These are phyloP conservation scores for Drosophila prostipennis DNA, from an alignment of 2,888 invertebrate genomes.

Conservation along the genomic window DNA sequence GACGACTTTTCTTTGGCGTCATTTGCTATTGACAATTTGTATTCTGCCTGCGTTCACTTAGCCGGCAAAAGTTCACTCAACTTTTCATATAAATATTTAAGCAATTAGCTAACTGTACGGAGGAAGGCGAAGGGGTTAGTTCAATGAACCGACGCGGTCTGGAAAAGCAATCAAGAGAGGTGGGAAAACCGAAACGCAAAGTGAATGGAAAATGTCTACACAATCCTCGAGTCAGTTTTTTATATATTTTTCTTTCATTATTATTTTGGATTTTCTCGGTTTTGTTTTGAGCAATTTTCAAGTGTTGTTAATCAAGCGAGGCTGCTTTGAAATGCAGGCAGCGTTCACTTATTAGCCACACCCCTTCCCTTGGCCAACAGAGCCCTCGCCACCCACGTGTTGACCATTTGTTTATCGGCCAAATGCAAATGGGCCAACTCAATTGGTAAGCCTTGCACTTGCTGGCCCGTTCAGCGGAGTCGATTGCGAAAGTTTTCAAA, in stretches of 20 bases:
- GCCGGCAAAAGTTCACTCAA: conserved; percentile 60
- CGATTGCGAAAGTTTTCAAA: conserved; percentile 68
- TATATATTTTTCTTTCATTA: conserved; percentile 34
- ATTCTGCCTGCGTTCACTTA: conserved; percentile 52
- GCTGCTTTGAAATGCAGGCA: conserved; percentile 41
- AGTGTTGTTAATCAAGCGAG: conserved; percentile 63
- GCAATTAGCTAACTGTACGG: conserved; percentile 64
- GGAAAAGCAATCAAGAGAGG: conserved; percentile 56
- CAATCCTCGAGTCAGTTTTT: conserved; percentile 23
- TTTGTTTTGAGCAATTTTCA: conserved; percentile 40
- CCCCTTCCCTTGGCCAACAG: conserved; percentile 2
- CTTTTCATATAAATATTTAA: conserved; percentile 53
- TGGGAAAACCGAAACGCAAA: conserved; percentile 73
- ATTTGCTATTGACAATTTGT: conserved; percentile 37
- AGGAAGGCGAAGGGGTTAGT: conserved; percentile 35
- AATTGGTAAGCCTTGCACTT: conserved; percentile 73
- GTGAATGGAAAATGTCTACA: conserved; percentile 76
- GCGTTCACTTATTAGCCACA: conserved; percentile 37
- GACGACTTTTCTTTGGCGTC: neutral
- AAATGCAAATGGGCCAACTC: conserved; percentile 58
- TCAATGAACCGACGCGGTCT: conserved; percentile 47
- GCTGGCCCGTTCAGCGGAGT: conserved; percentile 37
- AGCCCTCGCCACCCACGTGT: conserved; percentile 40
- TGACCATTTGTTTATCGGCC: conserved; percentile 59
- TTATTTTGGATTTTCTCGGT: conserved; percentile 41